Conservation (phyloP, 2,888 invertebrate genomes). For the Hedychridium roseum region DNA sequence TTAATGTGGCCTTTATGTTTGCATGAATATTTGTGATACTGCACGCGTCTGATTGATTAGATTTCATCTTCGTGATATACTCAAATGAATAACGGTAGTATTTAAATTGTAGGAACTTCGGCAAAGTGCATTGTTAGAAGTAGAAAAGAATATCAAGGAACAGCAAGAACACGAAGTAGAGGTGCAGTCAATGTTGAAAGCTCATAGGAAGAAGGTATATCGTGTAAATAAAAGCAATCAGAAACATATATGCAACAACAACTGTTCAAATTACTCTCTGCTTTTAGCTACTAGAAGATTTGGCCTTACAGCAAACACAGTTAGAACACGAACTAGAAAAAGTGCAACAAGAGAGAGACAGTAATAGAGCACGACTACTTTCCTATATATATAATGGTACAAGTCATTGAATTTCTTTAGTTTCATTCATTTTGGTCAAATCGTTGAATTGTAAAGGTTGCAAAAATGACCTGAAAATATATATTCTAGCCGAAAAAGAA, state of each 20-base stretch:
- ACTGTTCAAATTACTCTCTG: neutral
- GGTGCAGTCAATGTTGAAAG: conserved; percentile 71
- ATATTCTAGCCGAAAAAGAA: conserved; percentile 69
- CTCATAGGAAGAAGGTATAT: conserved; percentile 71
- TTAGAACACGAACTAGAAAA: conserved; percentile 74
- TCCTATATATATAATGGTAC: conserved; percentile 54
- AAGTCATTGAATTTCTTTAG: conserved; percentile 2
- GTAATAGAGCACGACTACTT: conserved; percentile 50
- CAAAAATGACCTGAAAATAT: conserved; percentile 7
- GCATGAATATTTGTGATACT: no score
- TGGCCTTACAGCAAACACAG: conserved; percentile 72
- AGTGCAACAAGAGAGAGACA: conserved; percentile 74
- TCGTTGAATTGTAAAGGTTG: neutral
- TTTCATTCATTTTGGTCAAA: conserved; percentile 11
- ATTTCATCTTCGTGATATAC: no score
- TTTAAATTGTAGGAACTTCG: conserved; percentile 65
- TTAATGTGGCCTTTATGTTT: no score
- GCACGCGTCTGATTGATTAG: no score
- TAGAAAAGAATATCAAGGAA: conserved; percentile 72
- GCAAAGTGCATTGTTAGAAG: conserved; percentile 66
- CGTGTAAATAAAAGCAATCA: conserved; percentile 35
- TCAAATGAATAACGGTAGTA: conserved; percentile 37
- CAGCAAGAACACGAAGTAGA: conserved; percentile 73
- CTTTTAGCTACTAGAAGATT: conserved; percentile 65
- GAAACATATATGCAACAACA: conserved; percentile 22